phyloP scores from a whole-genome alignment of 1,140 invertebrate species.

The Rhysida immarginata region DNA sequence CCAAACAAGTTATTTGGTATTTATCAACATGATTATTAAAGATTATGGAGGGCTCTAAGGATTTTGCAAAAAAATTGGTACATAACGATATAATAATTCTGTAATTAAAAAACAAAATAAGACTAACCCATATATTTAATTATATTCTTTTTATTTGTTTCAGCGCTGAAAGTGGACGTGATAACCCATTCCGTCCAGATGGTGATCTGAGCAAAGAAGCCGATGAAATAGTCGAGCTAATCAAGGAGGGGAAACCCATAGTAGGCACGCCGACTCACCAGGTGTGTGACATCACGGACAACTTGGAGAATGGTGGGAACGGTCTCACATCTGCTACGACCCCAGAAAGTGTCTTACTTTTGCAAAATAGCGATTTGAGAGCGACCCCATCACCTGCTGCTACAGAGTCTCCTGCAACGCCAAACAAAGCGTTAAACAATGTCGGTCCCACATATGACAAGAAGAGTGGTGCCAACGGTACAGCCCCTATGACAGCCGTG shows the following conservation, averaged over 20 bases:
- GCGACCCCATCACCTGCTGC: not conserved
- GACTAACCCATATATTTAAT: too few relatives aligned
- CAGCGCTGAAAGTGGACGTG: constrained; percentile 87
- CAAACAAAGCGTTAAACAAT: constrained; percentile 2
- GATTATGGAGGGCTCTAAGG: too few relatives aligned
- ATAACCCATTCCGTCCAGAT: constrained; percentile 92
- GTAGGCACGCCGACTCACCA: constrained; percentile 29
- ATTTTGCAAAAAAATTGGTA: too few relatives aligned
- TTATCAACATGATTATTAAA: too few relatives aligned
- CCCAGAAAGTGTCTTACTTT: not conserved
- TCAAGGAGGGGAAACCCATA: constrained; percentile 74
- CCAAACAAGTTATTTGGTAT: too few relatives aligned
- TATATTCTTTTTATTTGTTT: constrained; percentile 27
- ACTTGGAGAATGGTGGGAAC: not conserved
- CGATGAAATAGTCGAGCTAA: constrained; percentile 86
- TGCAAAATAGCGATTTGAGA: constrained; percentile 5
- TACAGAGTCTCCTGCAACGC: constrained; percentile 5
- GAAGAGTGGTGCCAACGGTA: constrained; percentile 22
- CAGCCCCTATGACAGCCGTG: constrained; percentile 20
- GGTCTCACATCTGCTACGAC: not conserved
- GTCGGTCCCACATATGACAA: constrained; percentile 14
- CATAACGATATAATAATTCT: too few relatives aligned
- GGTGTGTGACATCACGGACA: constrained; percentile 17
- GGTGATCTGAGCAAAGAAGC: constrained; percentile 86
- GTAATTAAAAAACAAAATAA: too few relatives aligned